These are phyloP conservation scores for Dinothrombium tinctorium DNA, from an alignment of 1,140 invertebrate species.

Conservation along the genomic window DNA sequence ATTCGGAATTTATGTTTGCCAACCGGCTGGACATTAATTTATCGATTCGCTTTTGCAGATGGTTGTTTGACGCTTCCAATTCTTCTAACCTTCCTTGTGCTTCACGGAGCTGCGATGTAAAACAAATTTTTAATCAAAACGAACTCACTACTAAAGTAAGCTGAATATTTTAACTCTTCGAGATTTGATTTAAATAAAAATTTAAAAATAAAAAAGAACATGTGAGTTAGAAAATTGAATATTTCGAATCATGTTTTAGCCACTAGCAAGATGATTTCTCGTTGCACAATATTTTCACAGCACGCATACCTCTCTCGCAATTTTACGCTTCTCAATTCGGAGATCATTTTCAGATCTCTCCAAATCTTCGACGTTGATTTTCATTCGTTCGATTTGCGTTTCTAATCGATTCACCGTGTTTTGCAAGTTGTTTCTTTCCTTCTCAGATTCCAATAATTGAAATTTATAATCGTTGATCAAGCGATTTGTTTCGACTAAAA, in stretches of 20 bases:
- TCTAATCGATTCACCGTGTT: constrained; percentile 50
- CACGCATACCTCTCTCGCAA: constrained; percentile 89
- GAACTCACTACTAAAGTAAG: too few relatives aligned
- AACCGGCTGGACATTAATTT: constrained; percentile 44
- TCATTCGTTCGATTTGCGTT: constrained; percentile 80
- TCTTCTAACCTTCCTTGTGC: constrained; percentile 85
- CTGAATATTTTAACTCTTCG: too few relatives aligned
- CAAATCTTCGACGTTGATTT: constrained; percentile 68
- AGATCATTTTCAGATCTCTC: constrained; percentile 86
- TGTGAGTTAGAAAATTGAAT: too few relatives aligned
- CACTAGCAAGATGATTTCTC: too few relatives aligned
- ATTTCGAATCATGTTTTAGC: too few relatives aligned
- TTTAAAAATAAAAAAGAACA: too few relatives aligned
- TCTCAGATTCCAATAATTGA: constrained; percentile 82
- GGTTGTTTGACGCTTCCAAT: constrained; percentile 83
- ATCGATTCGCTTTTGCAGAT: constrained; percentile 82
- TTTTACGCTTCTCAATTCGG: constrained; percentile 75
- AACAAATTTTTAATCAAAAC: too few relatives aligned
- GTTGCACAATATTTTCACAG: too few relatives aligned
- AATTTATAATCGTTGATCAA: constrained; percentile 60
- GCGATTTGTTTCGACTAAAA: constrained; percentile 48
- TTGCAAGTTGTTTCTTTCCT: constrained; percentile 66
- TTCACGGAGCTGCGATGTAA: constrained; percentile 92
- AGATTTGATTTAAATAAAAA: too few relatives aligned
- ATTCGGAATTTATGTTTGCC: constrained; percentile 1